Percentiles rank a stretch among this genome's conserved stretches.
These are phyloP conservation scores for Quadriops clusia DNA, from an alignment of 2,888 invertebrate species.

Conservation along the genomic window DNA sequence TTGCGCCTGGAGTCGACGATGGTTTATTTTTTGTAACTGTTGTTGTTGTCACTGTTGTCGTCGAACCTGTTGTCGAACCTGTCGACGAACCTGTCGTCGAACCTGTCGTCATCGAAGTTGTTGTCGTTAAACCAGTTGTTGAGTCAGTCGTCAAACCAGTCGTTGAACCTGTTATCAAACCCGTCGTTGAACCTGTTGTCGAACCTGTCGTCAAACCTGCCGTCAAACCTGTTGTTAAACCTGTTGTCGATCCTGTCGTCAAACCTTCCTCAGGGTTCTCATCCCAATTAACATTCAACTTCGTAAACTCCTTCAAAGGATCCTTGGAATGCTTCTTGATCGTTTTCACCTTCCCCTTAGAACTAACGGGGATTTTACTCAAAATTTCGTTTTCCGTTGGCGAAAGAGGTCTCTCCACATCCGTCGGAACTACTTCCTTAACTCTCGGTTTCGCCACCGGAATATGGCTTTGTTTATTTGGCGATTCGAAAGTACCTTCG, in stretches of 20 bases:
- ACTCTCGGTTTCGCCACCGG: constrained; percentile 28
- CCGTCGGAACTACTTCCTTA: constrained; percentile 22
- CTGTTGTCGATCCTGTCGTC: constrained; percentile 12
- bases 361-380: constrained; percentile 32
- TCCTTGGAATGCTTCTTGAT: constrained; percentile 41
- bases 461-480: constrained; percentile 23
- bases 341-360: constrained; percentile 36
- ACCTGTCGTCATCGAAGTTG: background rate
- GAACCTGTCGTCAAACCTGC: constrained; percentile 4
- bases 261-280: constrained; percentile 21
- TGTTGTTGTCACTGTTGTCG: too few species aligned
- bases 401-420: constrained; percentile 18
- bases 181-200: background rate
- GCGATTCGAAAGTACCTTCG: constrained; percentile 8
- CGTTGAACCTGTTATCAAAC: background rate
- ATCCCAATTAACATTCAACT: constrained; percentile 36
- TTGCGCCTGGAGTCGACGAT: too few species aligned
- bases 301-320: constrained; percentile 36
- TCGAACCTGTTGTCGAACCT: background rate
- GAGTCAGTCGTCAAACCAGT: background rate
- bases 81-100: background rate
- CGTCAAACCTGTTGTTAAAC: too few species aligned
- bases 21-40: too few species aligned
- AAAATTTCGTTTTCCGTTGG: constrained; percentile 28
- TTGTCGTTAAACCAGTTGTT: background rate